These are phyloP conservation scores for Leucophenga maculata DNA, from an alignment of 2,888 invertebrate species.

Conservation along the genomic window DNA sequence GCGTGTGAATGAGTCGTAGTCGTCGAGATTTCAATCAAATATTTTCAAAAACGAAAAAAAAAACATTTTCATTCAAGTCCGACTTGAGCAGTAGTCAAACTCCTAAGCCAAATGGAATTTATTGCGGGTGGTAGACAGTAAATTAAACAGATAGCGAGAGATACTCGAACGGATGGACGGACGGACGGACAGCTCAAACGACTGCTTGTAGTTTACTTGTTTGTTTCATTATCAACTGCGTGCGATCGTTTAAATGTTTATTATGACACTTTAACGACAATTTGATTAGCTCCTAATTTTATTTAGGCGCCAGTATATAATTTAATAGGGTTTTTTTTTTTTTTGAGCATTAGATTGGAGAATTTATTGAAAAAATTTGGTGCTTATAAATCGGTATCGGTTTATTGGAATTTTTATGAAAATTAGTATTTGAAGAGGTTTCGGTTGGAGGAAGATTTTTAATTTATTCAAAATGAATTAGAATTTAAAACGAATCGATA, in stretches of 20 bases:
- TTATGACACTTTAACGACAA: too few species aligned
- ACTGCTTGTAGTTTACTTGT: not conserved
- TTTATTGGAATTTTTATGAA: too few species aligned
- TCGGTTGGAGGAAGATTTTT: too few species aligned
- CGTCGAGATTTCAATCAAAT: slow-evolving; percentile 59
- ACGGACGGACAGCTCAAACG: not conserved
- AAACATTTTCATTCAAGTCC: slow-evolving; percentile 2
- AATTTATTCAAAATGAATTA: too few species aligned
- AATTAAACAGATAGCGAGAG: slow-evolving; percentile 40
- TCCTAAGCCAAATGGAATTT: slow-evolving; percentile 48
- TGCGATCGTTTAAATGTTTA: not conserved
- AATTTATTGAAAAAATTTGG: too few species aligned
- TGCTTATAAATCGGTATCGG: too few species aligned
- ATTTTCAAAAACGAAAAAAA: slow-evolving; percentile 34
- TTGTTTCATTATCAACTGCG: slow-evolving; percentile 8
- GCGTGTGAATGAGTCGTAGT: slow-evolving; percentile 12
- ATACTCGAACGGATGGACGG: not conserved
- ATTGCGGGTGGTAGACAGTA: slow-evolving; percentile 61
- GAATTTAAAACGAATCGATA: too few species aligned
- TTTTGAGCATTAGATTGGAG: too few species aligned
- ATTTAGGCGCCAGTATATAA: too few species aligned
- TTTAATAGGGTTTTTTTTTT: too few species aligned
- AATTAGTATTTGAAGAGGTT: too few species aligned
- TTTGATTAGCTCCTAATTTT: too few species aligned
- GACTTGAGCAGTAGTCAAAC: not conserved